phyloP scores from a whole-genome alignment of 1,140 invertebrate species.

The Physella acuta region DNA sequence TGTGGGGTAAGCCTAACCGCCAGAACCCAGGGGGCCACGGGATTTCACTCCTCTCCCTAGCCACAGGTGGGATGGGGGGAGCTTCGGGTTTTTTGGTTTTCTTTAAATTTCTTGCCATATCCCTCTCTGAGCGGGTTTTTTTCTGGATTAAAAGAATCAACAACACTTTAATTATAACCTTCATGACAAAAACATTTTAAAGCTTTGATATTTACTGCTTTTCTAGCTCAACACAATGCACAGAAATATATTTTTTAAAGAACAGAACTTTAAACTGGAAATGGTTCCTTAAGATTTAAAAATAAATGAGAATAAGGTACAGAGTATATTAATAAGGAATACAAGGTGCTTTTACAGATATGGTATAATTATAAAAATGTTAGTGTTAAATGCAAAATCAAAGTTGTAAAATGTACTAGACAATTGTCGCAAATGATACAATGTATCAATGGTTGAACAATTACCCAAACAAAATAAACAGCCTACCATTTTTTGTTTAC shows the following conservation, averaged over 20 bases:
- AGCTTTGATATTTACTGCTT: neutral
- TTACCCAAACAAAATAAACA: neutral
- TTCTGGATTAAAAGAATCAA: conserved; percentile 7
- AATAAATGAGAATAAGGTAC: too few species aligned
- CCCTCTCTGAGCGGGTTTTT: neutral
- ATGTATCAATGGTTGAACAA: too few species aligned
- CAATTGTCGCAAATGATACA: neutral
- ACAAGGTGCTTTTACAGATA: too few species aligned
- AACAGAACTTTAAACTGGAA: neutral
- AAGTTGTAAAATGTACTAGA: neutral
- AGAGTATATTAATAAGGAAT: too few species aligned
- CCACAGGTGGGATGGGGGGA: neutral
- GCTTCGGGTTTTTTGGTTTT: neutral
- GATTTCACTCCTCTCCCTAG: conserved; percentile 29
- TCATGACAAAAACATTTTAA: neutral
- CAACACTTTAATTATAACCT: too few species aligned
- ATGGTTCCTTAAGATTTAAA: too few species aligned
- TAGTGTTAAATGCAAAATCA: neutral
- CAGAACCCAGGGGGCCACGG: conserved; percentile 71
- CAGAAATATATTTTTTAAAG: neutral
- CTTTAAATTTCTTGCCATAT: conserved; percentile 3
- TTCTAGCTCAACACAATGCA: neutral
- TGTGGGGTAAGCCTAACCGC: conserved; percentile 69
- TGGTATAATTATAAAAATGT: too few species aligned
- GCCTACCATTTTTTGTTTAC: conserved; percentile 17